Conservation (phyloP, 2,797 vertebrate species). For the Muscicapa comitata region DNA sequence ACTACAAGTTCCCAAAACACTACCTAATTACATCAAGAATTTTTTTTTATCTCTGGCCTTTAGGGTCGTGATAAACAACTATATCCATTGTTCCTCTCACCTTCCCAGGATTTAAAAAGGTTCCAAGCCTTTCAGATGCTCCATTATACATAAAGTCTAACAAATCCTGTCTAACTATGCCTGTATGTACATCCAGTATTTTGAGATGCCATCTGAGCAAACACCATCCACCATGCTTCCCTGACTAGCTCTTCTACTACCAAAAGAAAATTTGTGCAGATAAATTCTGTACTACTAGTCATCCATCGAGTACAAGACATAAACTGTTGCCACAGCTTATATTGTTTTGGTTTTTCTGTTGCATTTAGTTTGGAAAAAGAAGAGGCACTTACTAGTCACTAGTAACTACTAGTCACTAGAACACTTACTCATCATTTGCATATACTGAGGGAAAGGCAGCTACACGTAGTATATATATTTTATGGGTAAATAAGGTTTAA, state of each 20-base stretch:
- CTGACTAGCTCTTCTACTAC: not conserved
- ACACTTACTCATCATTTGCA: not conserved
- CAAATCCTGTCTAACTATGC: not conserved
- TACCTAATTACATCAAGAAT: not conserved
- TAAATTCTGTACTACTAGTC: not conserved
- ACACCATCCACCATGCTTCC: not conserved
- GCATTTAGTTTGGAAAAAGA: not conserved
- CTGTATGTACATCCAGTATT: not conserved
- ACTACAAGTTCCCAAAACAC: not conserved
- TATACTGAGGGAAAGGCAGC: not conserved
- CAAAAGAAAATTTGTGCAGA: not conserved
- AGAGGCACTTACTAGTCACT: not conserved
- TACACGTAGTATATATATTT: accelerated
- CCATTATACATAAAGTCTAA: not conserved
- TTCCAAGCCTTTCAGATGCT: not conserved
- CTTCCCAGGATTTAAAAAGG: not conserved
- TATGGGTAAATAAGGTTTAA: not conserved
- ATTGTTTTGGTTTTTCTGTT: not conserved
- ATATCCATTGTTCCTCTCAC: not conserved
- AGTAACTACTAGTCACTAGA: not conserved
- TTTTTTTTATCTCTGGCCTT: not conserved
- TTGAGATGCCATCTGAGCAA: not conserved
- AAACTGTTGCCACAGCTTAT: not conserved
- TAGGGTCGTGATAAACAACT: not conserved
- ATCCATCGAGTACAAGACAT: not conserved